Conservation (phyloP, 2,888 invertebrate species). For the Spicauda simplicius region DNA sequence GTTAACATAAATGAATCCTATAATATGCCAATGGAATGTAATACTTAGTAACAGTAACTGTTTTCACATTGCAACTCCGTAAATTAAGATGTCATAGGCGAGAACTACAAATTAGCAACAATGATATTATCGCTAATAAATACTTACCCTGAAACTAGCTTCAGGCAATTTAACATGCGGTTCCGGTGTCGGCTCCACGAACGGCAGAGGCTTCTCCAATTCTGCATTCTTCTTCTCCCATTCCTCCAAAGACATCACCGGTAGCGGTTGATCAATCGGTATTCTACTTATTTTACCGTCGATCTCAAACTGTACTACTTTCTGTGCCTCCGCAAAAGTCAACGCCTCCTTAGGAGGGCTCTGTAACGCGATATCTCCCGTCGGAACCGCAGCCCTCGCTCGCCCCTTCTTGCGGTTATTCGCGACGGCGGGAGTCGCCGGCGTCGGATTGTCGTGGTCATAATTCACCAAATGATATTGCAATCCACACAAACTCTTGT, state of each 20-base stretch:
- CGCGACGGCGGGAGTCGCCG: conserved; percentile 86
- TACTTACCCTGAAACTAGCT: conserved; percentile 72
- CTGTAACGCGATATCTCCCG: conserved; percentile 80
- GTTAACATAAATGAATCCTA: not conserved
- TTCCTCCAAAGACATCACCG: conserved; percentile 89
- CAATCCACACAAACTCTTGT: conserved; percentile 93
- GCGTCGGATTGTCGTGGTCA: conserved; percentile 92
- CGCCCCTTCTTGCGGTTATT: conserved; percentile 87
- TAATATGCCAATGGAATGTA: not conserved
- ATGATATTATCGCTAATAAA: too few species aligned
- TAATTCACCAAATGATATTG: conserved; percentile 94
- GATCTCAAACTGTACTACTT: conserved; percentile 94
- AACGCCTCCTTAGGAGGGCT: conserved; percentile 88
- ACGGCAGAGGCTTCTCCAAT: conserved; percentile 73
- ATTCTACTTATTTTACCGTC: conserved; percentile 90
- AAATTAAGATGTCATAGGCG: too few species aligned
- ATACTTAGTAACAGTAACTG: not conserved
- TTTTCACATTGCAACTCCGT: not conserved
- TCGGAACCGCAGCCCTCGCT: conserved; percentile 84
- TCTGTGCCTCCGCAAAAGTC: conserved; percentile 93
- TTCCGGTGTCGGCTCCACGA: conserved; percentile 71
- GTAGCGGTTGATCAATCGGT: conserved; percentile 87
- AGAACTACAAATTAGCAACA: too few species aligned
- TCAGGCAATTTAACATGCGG: conserved; percentile 78
- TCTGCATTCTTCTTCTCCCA: conserved; percentile 81